A percentile compares a stretch with the other conserved stretches of the same genome.
Evolutionary conservation across 1,140 invertebrate species (phyloP).

Genomic region (Drosophila pallidifrons): DNA sequence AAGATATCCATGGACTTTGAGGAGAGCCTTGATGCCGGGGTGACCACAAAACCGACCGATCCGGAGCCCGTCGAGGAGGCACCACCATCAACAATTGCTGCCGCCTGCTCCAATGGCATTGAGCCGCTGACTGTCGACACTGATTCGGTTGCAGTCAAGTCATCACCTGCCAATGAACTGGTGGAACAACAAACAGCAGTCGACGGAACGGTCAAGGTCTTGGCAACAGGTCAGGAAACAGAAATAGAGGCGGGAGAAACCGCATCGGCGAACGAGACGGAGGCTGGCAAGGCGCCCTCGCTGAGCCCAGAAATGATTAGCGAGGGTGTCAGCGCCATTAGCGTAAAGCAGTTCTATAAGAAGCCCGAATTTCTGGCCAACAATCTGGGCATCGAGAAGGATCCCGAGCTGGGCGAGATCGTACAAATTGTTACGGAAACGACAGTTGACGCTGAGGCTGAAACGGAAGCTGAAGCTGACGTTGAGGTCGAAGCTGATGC

Average conservation of each 20-base stretch:
- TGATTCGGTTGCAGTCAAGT: background rate
- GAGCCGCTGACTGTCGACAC: constrained; percentile 69
- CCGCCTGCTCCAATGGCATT: constrained; percentile 54
- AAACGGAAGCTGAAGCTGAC: background rate
- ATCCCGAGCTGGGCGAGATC: constrained; percentile 83
- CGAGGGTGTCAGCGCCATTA: constrained; percentile 78
- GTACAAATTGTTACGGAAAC: constrained; percentile 70
- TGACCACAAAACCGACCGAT: background rate
- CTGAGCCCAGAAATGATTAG: constrained; percentile 80
- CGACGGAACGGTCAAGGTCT: constrained; percentile 15
- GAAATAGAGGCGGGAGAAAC: background rate
- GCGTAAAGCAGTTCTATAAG: constrained; percentile 83
- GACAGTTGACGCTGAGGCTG: background rate
- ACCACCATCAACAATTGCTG: background rate
- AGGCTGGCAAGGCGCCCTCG: constrained; percentile 68
- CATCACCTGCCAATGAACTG: constrained; percentile 4
- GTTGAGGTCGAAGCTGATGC: constrained; percentile 22
- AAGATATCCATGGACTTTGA: constrained; percentile 65
- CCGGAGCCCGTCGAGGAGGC: constrained; percentile 8
- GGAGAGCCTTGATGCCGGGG: constrained; percentile 35
- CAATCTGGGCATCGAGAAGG: constrained; percentile 84
- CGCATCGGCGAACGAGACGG: constrained; percentile 1
- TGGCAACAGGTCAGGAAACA: too few relatives aligned
- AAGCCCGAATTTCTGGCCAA: constrained; percentile 84
- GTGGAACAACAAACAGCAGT: background rate